phyloP scores from a whole-genome alignment of 2,888 invertebrate species.

The Eilema sororculum region DNA sequence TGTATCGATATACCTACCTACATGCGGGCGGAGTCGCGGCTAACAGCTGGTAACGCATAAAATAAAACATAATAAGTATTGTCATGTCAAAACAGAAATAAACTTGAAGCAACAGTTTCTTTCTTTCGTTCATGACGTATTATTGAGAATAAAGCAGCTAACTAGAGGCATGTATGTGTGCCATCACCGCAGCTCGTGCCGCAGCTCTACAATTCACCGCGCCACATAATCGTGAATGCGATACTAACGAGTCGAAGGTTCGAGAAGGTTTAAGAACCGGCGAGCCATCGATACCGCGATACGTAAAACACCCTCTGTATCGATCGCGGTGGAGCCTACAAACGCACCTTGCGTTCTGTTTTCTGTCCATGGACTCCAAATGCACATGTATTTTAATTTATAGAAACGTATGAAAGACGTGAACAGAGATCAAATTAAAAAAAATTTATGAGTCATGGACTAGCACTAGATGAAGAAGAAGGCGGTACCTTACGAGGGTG shows the following conservation, averaged over 20 bases:
- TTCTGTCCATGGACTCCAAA: background rate
- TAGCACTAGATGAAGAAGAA: no score
- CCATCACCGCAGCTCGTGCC: background rate
- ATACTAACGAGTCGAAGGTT: conserved; percentile 6
- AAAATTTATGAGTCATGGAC: no score
- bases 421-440: no score
- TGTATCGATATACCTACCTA: no score
- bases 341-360: background rate
- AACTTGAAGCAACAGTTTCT: background rate
- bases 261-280: conserved; percentile 9
- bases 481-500: no score
- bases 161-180: background rate
- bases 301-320: background rate
- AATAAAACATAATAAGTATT: background rate
- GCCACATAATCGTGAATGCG: conserved; percentile 5
- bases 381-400: background rate
- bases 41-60: background rate
- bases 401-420: no score
- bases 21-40: background rate
- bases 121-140: background rate
- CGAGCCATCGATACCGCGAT: background rate
- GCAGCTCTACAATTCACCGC: conserved; percentile 1
- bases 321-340: conserved; percentile 11
- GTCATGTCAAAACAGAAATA: background rate
- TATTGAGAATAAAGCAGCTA: background rate